Conservation (phyloP, 2,888 invertebrate species). For the Laspeyria flexula region DNA sequence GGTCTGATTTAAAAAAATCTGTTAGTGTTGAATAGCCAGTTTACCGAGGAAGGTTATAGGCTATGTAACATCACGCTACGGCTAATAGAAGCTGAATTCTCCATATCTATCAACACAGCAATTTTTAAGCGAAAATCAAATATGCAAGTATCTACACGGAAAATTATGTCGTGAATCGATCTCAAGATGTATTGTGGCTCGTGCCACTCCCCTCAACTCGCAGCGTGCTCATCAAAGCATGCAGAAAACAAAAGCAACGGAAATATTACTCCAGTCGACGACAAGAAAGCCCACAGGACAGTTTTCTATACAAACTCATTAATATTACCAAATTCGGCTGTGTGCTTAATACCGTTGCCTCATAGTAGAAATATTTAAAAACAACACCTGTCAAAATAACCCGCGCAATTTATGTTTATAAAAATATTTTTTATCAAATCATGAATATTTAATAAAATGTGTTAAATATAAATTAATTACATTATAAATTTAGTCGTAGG, state of each 20-base stretch:
- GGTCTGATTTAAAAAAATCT: too few species aligned
- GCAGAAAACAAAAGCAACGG: constrained; percentile 81
- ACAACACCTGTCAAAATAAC: constrained; percentile 41
- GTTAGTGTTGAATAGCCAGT: too few species aligned
- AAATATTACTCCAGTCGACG: constrained; percentile 78
- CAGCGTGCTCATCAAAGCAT: constrained; percentile 76
- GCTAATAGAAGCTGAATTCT: too few species aligned
- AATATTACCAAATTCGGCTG: constrained; percentile 25
- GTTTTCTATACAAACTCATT: constrained; percentile 58
- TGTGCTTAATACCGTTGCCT: constrained; percentile 23
- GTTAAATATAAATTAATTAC: constrained; percentile 10
- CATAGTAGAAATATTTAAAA: constrained; percentile 23
- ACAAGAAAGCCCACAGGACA: constrained; percentile 76
- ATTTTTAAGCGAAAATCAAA: too few species aligned
- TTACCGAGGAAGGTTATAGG: too few species aligned
- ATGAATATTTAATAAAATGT: constrained; percentile 14
- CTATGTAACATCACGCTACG: too few species aligned
- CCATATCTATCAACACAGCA: too few species aligned
- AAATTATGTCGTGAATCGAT: constrained; percentile 15
- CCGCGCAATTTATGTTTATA: constrained; percentile 41
- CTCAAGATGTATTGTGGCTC: constrained; percentile 57
- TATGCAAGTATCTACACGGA: not conserved
- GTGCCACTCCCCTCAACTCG: constrained; percentile 64
- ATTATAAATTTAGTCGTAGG: constrained; percentile 4
- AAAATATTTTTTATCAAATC: not conserved